A percentile compares a stretch with the other conserved stretches of the same genome.
Evolutionary conservation across 2,888 invertebrate genomes (phyloP).

Genomic region (Clostera curtula): DNA sequence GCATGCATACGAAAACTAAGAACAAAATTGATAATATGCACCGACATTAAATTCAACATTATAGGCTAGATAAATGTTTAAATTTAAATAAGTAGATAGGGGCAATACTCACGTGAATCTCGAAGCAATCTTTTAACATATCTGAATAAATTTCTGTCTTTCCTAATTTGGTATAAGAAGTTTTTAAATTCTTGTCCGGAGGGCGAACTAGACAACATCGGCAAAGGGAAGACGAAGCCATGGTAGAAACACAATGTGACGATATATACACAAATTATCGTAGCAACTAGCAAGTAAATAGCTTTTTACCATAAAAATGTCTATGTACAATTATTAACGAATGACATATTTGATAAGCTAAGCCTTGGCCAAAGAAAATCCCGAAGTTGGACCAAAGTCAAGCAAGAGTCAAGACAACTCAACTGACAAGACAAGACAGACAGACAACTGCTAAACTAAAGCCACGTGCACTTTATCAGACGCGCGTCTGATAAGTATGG

Average conservation of each 20-base stretch:
- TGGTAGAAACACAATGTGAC: constrained; percentile 12
- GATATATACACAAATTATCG: neutral
- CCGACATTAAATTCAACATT: too few species aligned
- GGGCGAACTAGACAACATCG: constrained; percentile 51
- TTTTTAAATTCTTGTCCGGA: constrained; percentile 49
- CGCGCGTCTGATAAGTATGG: too few species aligned
- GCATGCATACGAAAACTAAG: too few species aligned
- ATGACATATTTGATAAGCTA: neutral
- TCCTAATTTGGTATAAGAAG: constrained; percentile 37
- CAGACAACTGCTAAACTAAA: too few species aligned
- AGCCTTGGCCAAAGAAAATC: neutral
- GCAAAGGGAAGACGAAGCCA: constrained; percentile 36
- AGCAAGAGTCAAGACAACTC: too few species aligned
- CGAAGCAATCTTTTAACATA: constrained; percentile 62
- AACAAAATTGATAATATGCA: too few species aligned
- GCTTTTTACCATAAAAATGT: too few species aligned
- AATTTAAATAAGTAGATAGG: neutral
- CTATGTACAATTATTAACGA: neutral
- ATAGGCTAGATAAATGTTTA: neutral
- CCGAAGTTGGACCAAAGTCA: neutral
- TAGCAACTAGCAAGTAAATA: too few species aligned
- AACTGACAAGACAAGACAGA: too few species aligned
- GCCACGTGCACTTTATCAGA: too few species aligned
- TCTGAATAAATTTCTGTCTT: constrained; percentile 51
- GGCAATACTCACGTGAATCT: constrained; percentile 56